phyloP scores from a whole-genome alignment of 2,888 invertebrate genomes.

The Belgica antarctica region DNA sequence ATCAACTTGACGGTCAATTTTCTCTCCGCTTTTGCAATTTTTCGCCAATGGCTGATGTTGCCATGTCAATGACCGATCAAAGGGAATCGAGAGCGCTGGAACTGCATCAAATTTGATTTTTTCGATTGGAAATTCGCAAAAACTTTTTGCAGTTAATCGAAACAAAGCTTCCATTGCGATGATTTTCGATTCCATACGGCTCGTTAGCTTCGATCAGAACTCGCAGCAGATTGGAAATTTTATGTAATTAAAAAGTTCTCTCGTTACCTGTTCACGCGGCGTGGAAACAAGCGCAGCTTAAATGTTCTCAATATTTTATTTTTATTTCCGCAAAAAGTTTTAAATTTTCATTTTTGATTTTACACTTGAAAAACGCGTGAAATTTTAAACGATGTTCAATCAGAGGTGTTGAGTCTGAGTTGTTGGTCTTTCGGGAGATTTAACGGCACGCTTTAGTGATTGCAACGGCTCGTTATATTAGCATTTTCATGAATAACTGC shows the following conservation, averaged over 20 bases:
- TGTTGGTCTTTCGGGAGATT: too few species aligned
- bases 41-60: neutral
- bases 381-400: too few species aligned
- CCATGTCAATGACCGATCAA: neutral
- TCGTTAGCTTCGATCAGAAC: neutral
- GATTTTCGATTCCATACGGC: neutral
- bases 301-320: too few species aligned
- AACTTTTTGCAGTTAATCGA: constrained; percentile 15
- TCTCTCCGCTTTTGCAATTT: neutral
- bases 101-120: neutral
- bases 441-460: too few species aligned
- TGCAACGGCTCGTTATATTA: too few species aligned
- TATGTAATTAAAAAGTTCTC: neutral
- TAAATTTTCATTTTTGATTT: constrained; percentile 7
- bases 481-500: too few species aligned
- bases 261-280: too few species aligned
- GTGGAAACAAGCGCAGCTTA: neutral
- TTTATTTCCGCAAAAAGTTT: too few species aligned
- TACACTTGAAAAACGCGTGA: neutral
- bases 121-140: neutral
- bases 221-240: neutral
- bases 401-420: too few species aligned
- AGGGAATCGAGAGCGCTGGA: neutral
- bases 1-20: neutral
- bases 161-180: neutral